A percentile compares a stretch with the other conserved stretches of the same genome.
Evolutionary conservation across 1,140 invertebrate genomes (phyloP).

Genomic region (Bombus haemorrhoidalis): DNA sequence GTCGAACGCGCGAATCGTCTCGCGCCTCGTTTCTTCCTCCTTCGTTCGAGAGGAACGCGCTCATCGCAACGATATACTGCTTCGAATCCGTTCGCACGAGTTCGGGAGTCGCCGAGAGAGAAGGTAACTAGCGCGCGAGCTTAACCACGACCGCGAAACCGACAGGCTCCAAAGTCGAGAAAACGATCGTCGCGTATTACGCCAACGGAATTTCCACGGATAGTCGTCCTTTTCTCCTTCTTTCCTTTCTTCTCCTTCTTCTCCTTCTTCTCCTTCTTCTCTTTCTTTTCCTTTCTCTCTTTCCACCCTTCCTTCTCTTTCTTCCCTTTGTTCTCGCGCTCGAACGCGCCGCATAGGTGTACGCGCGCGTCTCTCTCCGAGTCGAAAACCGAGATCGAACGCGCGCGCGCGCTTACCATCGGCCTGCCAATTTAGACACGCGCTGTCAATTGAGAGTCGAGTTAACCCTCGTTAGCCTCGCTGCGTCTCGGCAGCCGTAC

Average conservation of each 20-base stretch:
- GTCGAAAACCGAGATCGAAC: neutral
- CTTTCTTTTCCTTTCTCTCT: fast-evolving
- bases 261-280: fast-evolving
- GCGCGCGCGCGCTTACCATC: neutral
- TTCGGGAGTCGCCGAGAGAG: neutral
- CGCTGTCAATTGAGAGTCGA: slow-evolving; percentile 34
- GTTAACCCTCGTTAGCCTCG: slow-evolving; percentile 44
- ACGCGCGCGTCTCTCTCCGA: neutral
- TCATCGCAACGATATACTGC: too few relatives aligned
- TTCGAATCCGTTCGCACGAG: too few relatives aligned
- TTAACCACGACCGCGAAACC: neutral
- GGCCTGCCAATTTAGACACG: slow-evolving; percentile 37
- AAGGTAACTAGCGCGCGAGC: neutral
- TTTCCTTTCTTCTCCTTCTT: too few relatives aligned
- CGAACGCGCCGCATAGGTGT: neutral
- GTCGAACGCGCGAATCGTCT: too few relatives aligned
- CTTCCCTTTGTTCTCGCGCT: neutral
- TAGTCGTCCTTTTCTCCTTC: fast-evolving
- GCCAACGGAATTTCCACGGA: neutral
- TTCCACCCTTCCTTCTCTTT: neutral
- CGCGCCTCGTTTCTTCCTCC: too few relatives aligned
- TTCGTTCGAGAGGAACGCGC: too few relatives aligned
- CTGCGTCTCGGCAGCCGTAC: neutral
- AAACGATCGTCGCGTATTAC: neutral
- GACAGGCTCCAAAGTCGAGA: too few relatives aligned